Evolutionary conservation across 2,113 vertebrate species (phyloP).

Genomic region (Apeltes quadracus): DNA sequence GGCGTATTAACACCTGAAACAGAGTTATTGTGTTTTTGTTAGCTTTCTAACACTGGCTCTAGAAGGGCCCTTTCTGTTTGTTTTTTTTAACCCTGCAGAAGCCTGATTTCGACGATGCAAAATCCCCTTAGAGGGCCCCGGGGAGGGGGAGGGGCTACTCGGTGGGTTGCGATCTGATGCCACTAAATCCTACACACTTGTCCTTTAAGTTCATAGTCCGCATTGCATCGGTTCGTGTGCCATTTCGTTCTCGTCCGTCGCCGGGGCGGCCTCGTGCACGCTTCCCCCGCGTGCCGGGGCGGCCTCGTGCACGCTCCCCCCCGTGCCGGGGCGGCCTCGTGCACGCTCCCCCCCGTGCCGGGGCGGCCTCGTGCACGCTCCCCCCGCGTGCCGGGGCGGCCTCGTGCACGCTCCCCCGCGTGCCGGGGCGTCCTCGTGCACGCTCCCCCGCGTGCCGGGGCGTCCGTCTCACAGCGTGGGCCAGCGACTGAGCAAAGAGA

Average conservation of each 20-base stretch:
- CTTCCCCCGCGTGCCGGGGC: too few species aligned
- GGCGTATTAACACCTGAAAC: background rate
- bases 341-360: too few species aligned
- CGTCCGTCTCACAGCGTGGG: conserved; percentile 26
- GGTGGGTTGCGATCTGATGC: background rate
- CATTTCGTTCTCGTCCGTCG: background rate
- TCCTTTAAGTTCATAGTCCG: conserved; percentile 6
- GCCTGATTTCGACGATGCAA: background rate
- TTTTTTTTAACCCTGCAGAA: background rate
- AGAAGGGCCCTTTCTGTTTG: background rate
- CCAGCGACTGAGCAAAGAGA: conserved; percentile 1
- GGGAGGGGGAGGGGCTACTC: background rate
- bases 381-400: too few species aligned
- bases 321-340: too few species aligned
- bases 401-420: too few species aligned
- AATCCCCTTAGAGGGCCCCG: background rate
- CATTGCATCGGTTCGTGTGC: conserved; percentile 25
- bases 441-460: conserved; percentile 24
- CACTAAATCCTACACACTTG: conserved; percentile 4
- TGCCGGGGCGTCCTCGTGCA: too few species aligned
- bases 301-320: too few species aligned
- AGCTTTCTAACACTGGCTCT: background rate
- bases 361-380: too few species aligned
- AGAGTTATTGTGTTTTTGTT: background rate
- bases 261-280: conserved; percentile 13